phyloP scores from a whole-genome alignment of 1,140 invertebrate genomes.

The fruit fly (Drosophila melanogaster) region DNA sequence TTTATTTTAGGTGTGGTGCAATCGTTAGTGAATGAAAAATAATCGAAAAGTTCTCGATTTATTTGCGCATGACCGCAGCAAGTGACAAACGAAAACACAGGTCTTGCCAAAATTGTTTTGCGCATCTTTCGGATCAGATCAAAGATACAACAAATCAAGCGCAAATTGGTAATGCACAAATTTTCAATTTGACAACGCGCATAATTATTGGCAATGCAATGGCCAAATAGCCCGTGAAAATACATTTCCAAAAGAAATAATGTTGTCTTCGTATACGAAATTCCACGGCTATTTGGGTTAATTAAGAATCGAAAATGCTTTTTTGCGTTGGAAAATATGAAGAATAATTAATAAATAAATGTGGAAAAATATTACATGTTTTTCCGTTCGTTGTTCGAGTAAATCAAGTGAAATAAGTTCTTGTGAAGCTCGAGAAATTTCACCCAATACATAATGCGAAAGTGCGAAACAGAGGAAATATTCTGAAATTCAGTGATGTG shows the following conservation, averaged over 20 bases:
- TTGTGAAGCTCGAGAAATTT: background rate
- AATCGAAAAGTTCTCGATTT: conserved; percentile 36
- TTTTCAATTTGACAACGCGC: conserved; percentile 46
- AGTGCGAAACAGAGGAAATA: background rate
- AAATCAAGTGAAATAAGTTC: conserved; percentile 10
- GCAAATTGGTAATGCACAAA: conserved; percentile 67
- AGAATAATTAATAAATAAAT: conserved; percentile 1
- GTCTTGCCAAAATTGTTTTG: conserved; percentile 41
- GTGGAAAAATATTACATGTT: conserved; percentile 4
- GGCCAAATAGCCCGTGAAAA: conserved; percentile 25
- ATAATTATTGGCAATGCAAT: conserved; percentile 43
- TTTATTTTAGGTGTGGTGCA: conserved; percentile 38
- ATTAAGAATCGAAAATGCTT: conserved; percentile 15
- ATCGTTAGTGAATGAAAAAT: conserved; percentile 28
- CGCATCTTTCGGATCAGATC: conserved; percentile 43
- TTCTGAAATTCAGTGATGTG: conserved; percentile 1
- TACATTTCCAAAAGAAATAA: conserved; percentile 12
- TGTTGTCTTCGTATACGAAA: background rate
- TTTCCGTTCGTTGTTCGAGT: background rate
- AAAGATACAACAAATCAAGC: conserved; percentile 68
- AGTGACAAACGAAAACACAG: conserved; percentile 46
- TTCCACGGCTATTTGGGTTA: conserved; percentile 11
- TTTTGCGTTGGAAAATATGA: background rate
- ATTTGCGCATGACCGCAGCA: conserved; percentile 29
- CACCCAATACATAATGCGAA: background rate